Base-by-base conservation (phyloP, 2,888 invertebrate species). In the Adineta ricciae region DNA sequence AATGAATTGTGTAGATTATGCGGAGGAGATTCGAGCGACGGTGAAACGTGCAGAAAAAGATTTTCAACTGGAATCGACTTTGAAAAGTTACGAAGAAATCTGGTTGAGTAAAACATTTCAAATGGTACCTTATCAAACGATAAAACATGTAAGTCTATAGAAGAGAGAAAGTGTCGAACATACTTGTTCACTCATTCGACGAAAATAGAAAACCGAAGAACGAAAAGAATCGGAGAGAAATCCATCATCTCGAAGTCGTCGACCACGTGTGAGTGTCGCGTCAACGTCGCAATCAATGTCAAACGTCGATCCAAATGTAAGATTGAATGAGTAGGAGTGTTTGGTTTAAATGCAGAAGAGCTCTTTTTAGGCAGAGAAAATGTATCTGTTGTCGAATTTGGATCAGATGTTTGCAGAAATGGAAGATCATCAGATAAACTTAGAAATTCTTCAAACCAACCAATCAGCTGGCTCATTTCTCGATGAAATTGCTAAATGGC, bases 71-170 rank as follows among this genome's bases (percentile, higher is more conserved):
- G 90, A 90, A 86, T 88, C 89, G 86, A 89, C 89, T 5, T 87
- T 90, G 84, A 90, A 90, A 87, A 90, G 89, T 1, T 90, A 89
- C 86, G 90, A 90, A 86, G 90, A 90, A 86, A 89, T 90, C 9
- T 90, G 90, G 90, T 88, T 90, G 64, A 90, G 90, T 87, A 90
- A 90, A 87, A 87, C 90, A 78, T 90, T 90, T 87, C 88, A 89
- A 83, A 64, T 64, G 32, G 32, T 64, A 32, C 64, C 64, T 16
- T 27, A 64, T 64, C 64, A 32, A 64, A 32, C 9, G 5, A 46
- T 46, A 16, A 64, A 64, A 32, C 27, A 64, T 14, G 64, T 64
- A 64, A 64, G 16, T 19, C 24, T 52, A 27, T 36, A 83, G 36
- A 38, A 82, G 50, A 83, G 50, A 50, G n/a, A 38, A 38, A n/a